phyloP scores from a whole-genome alignment of 2,888 invertebrate species.

The Neria commutata region DNA sequence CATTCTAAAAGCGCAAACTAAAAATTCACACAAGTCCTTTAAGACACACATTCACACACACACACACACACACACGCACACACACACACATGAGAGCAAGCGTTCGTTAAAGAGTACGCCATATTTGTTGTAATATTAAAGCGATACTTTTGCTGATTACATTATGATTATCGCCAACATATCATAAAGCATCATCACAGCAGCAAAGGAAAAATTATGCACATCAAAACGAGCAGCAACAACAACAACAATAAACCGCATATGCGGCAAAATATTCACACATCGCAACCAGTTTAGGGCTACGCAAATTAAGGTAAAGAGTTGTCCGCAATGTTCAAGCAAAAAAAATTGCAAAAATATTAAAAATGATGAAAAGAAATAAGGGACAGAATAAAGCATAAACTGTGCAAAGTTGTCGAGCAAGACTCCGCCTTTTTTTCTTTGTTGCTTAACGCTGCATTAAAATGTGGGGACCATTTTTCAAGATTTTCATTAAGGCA shows the following conservation, averaged over 20 bases:
- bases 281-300: background rate
- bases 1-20: too few species aligned
- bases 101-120: background rate
- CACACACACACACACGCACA: background rate
- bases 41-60: background rate
- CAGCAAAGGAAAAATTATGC: background rate
- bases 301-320: background rate
- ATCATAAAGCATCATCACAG: constrained; percentile 10
- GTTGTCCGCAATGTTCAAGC: background rate
- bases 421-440: too few species aligned
- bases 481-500: too few species aligned
- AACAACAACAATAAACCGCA: background rate
- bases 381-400: background rate
- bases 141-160: constrained; percentile 28
- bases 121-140: constrained; percentile 29
- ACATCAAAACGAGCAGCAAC: background rate
- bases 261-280: background rate
- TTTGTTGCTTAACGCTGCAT: too few species aligned
- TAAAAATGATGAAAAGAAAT: background rate
- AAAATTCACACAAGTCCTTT: too few species aligned
- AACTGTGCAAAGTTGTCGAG: too few species aligned
- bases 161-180: constrained; percentile 26
- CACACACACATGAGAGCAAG: background rate
- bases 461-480: too few species aligned
- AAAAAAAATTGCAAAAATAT: background rate